Conservation (phyloP, 2,113 vertebrate species). For the Lasiurus borealis region DNA sequence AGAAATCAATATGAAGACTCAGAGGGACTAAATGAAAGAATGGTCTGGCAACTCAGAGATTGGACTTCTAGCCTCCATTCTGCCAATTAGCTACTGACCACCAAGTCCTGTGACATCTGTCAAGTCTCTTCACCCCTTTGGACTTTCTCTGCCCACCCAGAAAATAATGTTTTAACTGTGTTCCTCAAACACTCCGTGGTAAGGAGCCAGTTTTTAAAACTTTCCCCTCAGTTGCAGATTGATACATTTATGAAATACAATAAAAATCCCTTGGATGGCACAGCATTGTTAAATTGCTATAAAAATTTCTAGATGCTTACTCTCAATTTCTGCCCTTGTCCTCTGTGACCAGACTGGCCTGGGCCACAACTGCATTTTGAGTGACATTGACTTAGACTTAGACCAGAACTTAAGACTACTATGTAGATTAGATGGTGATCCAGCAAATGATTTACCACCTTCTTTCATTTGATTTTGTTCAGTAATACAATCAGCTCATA, state of each 20-base stretch:
- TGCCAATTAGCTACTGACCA: neutral
- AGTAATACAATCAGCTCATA: conserved; percentile 14
- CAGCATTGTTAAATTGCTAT: neutral
- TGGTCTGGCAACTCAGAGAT: neutral
- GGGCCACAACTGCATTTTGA: neutral
- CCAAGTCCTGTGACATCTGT: neutral
- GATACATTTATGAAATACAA: neutral
- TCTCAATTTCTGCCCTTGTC: neutral
- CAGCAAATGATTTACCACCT: neutral
- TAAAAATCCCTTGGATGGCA: neutral
- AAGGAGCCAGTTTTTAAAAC: neutral
- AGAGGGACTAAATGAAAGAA: neutral
- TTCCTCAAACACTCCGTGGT: neutral
- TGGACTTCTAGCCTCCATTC: neutral
- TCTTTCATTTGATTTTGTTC: neutral
- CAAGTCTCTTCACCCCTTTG: neutral
- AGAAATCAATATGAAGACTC: neutral
- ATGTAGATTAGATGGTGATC: neutral
- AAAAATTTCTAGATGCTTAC: neutral
- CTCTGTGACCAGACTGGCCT: neutral
- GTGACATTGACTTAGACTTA: neutral
- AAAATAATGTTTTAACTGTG: neutral
- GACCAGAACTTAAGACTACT: neutral
- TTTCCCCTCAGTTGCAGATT: neutral
- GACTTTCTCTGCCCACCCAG: neutral